Evolutionary conservation across 2,797 vertebrate species (phyloP).

Genomic region (Mustela erminea): DNA sequence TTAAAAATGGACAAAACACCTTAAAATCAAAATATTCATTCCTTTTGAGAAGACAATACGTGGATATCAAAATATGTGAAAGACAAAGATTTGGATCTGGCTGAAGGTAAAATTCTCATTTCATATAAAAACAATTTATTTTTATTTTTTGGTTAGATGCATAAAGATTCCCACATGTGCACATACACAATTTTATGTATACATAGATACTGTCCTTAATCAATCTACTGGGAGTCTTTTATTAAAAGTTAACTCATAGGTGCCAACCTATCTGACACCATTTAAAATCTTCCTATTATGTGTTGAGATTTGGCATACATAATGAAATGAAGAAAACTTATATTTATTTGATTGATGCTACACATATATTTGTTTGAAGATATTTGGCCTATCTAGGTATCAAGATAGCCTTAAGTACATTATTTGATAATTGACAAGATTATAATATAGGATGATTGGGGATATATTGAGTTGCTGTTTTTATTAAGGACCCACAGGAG

Average conservation of each 20-base stretch:
- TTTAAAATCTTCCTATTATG: not conserved
- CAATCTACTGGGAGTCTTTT: not conserved
- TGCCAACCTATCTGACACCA: not conserved
- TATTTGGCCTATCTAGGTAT: not conserved
- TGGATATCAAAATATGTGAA: not conserved
- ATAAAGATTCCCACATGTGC: not conserved
- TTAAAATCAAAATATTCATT: not conserved
- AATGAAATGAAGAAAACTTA: not conserved
- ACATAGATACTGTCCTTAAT: not conserved
- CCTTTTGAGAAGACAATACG: not conserved
- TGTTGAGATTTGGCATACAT: not conserved
- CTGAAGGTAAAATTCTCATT: not conserved
- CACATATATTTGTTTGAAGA: not conserved
- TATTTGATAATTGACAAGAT: not conserved
- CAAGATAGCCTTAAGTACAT: not conserved
- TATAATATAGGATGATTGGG: not conserved
- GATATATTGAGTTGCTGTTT: not conserved
- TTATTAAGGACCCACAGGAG: not conserved
- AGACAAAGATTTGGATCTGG: not conserved
- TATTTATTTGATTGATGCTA: not conserved
- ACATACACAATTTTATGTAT: not conserved
- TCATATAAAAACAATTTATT: not conserved
- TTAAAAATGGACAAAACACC: constrained; percentile 19
- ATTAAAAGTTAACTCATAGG: not conserved
- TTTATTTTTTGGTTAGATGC: not conserved